These are phyloP conservation scores for Pocota personata DNA, from an alignment of 2,888 invertebrate species.

Conservation along the genomic window DNA sequence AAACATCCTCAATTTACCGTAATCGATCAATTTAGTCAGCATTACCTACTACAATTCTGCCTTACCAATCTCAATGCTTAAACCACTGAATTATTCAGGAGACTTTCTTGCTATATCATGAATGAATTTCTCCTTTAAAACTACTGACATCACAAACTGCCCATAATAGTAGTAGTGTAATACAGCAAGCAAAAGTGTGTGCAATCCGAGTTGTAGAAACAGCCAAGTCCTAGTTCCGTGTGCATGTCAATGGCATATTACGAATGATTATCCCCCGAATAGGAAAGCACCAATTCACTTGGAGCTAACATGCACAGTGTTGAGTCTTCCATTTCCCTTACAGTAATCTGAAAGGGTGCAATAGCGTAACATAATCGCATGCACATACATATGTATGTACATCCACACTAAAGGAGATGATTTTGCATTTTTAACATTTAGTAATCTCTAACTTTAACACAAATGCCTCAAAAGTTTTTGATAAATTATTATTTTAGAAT, in stretches of 20 bases:
- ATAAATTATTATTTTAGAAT: too few relatives aligned
- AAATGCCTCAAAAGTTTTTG: too few relatives aligned
- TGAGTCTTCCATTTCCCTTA: constrained; percentile 12
- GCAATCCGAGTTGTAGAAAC: background rate
- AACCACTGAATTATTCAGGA: constrained; percentile 52
- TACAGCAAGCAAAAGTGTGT: background rate
- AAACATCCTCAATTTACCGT: constrained; percentile 8
- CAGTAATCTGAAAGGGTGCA: constrained; percentile 40
- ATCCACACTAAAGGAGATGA: background rate
- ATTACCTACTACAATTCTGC: background rate
- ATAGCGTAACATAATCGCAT: constrained; percentile 53
- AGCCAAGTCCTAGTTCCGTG: constrained; percentile 37
- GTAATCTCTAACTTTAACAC: constrained; percentile 28
- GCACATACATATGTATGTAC: background rate
- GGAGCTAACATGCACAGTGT: constrained; percentile 32
- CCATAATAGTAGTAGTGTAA: background rate
- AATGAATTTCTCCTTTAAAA: background rate
- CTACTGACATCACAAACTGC: background rate
- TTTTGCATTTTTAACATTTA: constrained; percentile 55
- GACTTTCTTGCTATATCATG: constrained; percentile 5
- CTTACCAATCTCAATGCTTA: background rate
- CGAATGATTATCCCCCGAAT: constrained; percentile 49
- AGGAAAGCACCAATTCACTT: constrained; percentile 34
- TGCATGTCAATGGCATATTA: constrained; percentile 60
- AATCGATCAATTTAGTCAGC: constrained; percentile 41